Evolutionary conservation across 23 tunicate species (phyloP).

Genomic region (Ascidia mentula): DNA sequence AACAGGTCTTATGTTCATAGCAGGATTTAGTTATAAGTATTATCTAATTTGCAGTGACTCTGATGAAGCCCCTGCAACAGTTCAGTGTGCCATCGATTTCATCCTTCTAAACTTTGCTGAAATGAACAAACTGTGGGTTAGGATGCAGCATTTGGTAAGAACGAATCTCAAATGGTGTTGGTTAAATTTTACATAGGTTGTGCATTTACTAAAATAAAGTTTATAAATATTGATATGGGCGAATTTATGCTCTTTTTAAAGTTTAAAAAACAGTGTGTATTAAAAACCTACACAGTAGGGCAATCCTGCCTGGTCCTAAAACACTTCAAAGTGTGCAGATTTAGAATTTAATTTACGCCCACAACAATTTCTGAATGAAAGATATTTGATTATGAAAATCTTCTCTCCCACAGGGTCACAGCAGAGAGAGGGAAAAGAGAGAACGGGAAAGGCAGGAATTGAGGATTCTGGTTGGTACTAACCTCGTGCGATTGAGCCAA

Average conservation of each 20-base stretch:
- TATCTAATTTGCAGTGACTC: neutral
- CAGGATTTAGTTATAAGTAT: too few species aligned
- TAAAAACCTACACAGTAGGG: too few species aligned
- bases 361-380: neutral
- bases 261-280: neutral
- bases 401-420: constrained; percentile 50
- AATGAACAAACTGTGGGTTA: constrained; percentile 96
- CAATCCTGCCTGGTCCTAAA: too few species aligned
- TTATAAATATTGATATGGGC: too few species aligned
- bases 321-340: too few species aligned
- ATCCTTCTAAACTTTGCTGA: constrained; percentile 87
- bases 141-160: constrained; percentile 90
- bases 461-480: constrained; percentile 87
- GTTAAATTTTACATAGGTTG: neutral
- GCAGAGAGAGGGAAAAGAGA: constrained; percentile 68
- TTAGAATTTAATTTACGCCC: too few species aligned
- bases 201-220: too few species aligned
- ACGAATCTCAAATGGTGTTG: neutral
- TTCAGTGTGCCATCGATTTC: constrained; percentile 64
- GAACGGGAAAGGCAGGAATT: constrained; percentile 83
- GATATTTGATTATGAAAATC: neutral
- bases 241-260: neutral
- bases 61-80: constrained; percentile 18
- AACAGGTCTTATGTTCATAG: too few species aligned
- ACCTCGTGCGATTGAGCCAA: constrained; percentile 85